Conservation (phyloP, 2,888 invertebrate genomes). For the Nycteola revayana region DNA sequence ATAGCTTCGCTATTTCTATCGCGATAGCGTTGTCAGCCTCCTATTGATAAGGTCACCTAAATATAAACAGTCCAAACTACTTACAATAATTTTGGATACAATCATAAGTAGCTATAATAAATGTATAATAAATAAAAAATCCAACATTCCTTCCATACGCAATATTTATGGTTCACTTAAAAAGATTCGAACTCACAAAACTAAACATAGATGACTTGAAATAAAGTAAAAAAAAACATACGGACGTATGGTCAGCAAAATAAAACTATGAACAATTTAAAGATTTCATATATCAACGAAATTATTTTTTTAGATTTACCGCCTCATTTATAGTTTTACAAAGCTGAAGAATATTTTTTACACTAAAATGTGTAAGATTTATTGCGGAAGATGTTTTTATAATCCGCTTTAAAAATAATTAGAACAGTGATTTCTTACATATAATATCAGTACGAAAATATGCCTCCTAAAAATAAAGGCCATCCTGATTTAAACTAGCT, state of each 20-base stretch:
- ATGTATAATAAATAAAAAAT: constrained; percentile 33
- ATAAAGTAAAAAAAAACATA: constrained; percentile 17
- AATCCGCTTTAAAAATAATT: too few relatives aligned
- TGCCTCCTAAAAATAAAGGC: too few relatives aligned
- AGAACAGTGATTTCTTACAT: too few relatives aligned
- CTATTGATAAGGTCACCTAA: constrained; percentile 41
- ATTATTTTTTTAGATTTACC: background rate
- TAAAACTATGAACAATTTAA: constrained; percentile 23
- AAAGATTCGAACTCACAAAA: constrained; percentile 22
- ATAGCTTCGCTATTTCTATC: constrained; percentile 37
- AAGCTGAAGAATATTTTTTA: constrained; percentile 7
- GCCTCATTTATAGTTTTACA: constrained; percentile 20
- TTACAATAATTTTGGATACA: constrained; percentile 24
- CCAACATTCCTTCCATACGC: constrained; percentile 31
- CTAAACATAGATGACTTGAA: constrained; percentile 24
- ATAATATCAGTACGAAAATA: too few relatives aligned
- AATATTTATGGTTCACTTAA: constrained; percentile 30
- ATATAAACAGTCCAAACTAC: constrained; percentile 47
- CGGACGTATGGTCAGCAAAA: constrained; percentile 10
- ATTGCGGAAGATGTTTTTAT: too few relatives aligned
- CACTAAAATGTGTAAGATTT: too few relatives aligned
- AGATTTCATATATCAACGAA: constrained; percentile 4
- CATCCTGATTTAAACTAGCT: too few relatives aligned
- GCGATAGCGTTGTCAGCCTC: constrained; percentile 34
- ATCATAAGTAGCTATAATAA: constrained; percentile 30